Conservation (phyloP, 2,113 vertebrate genomes). For the Glaucomys volans region DNA sequence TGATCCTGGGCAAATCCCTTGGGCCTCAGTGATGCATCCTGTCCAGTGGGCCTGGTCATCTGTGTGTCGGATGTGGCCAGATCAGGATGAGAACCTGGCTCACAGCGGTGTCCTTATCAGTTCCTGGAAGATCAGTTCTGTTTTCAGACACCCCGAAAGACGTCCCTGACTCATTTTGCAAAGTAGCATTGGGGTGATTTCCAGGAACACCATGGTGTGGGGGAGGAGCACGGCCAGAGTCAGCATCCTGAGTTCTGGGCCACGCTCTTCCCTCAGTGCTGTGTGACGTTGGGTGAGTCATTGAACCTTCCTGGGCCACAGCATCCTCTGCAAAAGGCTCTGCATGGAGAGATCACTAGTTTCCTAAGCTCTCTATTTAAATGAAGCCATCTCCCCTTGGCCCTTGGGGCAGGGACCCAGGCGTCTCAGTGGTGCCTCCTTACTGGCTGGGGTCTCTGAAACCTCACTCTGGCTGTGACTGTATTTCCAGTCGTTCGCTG, state of each 20-base stretch:
- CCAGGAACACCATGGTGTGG: not conserved
- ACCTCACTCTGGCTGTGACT: not conserved
- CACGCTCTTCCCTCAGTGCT: not conserved
- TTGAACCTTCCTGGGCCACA: not conserved
- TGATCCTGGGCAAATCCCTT: not conserved
- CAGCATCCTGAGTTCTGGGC: not conserved
- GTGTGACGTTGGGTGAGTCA: not conserved
- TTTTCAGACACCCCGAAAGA: not conserved
- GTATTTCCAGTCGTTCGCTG: not conserved
- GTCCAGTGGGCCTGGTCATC: not conserved
- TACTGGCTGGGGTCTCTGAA: not conserved
- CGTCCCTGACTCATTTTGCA: slow-evolving; percentile 58
- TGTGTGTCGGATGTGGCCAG: not conserved
- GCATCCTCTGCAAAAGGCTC: not conserved
- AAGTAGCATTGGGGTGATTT: slow-evolving; percentile 43
- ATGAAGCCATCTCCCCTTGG: not conserved
- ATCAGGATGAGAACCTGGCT: not conserved
- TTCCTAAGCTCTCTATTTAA: not conserved
- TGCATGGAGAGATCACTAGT: not conserved
- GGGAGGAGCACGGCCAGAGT: too few species aligned
- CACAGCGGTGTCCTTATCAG: not conserved
- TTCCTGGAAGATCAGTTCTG: not conserved
- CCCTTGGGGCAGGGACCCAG: not conserved
- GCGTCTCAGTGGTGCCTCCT: not conserved
- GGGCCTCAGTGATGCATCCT: not conserved